Base-by-base conservation (phyloP, 35 echinoderm and acorn worm genomes). In the Strongylocentrotus purpuratus region DNA sequence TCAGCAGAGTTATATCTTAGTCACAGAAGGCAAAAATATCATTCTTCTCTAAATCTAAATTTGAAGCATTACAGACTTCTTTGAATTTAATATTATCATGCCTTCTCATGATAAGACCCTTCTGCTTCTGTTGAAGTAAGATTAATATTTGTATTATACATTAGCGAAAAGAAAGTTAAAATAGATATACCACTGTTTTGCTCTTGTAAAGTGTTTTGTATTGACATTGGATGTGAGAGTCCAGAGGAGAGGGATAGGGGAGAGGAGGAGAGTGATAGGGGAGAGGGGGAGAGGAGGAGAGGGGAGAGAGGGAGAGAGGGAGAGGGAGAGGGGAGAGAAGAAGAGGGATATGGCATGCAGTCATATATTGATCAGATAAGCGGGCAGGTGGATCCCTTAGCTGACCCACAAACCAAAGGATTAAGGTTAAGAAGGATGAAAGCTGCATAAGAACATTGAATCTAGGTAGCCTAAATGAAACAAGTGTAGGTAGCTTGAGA, bases 341-440 rank as follows among this genome's bases (percentile, higher is more conserved):
- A n/a, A 50, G 48, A 50, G 48, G 48, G 48, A 50, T 50, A n/a
- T n/a, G n/a, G 65, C 22, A 28, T 78, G 65, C 20, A 78, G 65
- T 78, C 65, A 9, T 78, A n/a, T n/a, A 78, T 78, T 78, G 65
- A 78, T 78, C 65, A 78, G 65, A 78, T 78, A 78, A 78, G 65
- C 22, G 65, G 65, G 65, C 65, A 78, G 65, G 65, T 78, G 65
- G 65, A 78, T 78, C 20, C 28, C 18, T 78, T 78, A 78, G 25
- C 20, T 78, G 65, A 78, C 65, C 65, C 20, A 78, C 65, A 78
- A 78, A 78, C 65, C 25, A 22, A n/a, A 28, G 65, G 65, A 78
- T 78, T 78, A 78, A 18, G 65, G 65, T 78, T 78, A 78, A 78
- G 65, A 78, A 78, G 65, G 65, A 78, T 78, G 65, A 78, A 78